phyloP scores from a whole-genome alignment of 2,797 vertebrate genomes.

The Sebastes variabilis region DNA sequence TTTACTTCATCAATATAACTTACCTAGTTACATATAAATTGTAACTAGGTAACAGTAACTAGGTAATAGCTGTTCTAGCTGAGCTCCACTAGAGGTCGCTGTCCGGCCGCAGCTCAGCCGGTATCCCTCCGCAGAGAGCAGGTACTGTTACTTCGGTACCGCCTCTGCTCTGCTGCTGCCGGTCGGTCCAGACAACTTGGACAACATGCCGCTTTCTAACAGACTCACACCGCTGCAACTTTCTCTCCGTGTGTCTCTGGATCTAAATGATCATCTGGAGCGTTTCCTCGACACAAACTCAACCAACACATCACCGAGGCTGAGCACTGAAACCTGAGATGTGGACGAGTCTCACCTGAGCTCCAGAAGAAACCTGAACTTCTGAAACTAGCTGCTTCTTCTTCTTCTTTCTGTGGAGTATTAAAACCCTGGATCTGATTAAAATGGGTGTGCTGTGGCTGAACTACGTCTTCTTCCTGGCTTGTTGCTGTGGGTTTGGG shows the following conservation, averaged over 20 bases:
- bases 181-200: constrained; percentile 52
- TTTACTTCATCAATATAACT: too few species aligned
- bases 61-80: too few species aligned
- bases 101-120: neutral
- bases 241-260: constrained; percentile 6
- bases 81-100: constrained; percentile 57
- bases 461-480: constrained; percentile 52
- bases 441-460: constrained; percentile 58
- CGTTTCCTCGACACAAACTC: neutral
- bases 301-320: neutral
- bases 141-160: constrained; percentile 63
- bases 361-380: constrained; percentile 6
- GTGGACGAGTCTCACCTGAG: constrained; percentile 62
- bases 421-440: neutral
- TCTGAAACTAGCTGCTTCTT: neutral
- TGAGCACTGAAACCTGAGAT: constrained; percentile 34
- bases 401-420: neutral
- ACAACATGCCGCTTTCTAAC: constrained; percentile 44
- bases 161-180: constrained; percentile 56
- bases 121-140: constrained; percentile 8
- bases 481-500: constrained; percentile 39
- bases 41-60: too few species aligned
- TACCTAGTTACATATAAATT: too few species aligned
- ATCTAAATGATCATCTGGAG: neutral
- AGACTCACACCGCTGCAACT: constrained; percentile 37